These are phyloP conservation scores for Platycnemis pennipes DNA, from an alignment of 2,888 invertebrate genomes.

Conservation along the genomic window DNA sequence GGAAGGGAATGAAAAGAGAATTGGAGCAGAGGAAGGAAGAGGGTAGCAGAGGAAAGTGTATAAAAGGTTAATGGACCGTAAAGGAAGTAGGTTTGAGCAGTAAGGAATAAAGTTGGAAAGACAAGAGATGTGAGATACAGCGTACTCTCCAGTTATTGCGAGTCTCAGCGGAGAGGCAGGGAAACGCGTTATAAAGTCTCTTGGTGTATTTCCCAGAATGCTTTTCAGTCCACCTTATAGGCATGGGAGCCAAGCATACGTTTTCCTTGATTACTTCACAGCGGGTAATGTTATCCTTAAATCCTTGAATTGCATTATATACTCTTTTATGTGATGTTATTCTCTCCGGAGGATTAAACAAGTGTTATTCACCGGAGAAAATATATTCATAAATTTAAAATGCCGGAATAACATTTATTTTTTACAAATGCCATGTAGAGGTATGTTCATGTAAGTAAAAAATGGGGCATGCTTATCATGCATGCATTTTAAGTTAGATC, in stretches of 20 bases:
- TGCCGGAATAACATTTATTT: no score
- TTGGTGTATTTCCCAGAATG: background rate
- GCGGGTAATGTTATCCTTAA: no score
- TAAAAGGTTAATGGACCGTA: constrained; percentile 39
- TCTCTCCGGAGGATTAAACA: no score
- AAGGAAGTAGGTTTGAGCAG: constrained; percentile 32
- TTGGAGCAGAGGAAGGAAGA: background rate
- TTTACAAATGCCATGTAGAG: no score
- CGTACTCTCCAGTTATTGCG: constrained; percentile 12
- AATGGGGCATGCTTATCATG: no score
- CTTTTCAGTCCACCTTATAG: background rate
- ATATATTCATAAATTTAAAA: no score
- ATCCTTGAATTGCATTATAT: no score
- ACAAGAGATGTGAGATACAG: constrained; percentile 22
- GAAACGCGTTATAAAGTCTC: constrained; percentile 16
- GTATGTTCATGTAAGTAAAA: no score
- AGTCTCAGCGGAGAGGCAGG: background rate
- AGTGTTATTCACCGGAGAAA: no score
- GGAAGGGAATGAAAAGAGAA: background rate
- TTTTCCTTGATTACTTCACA: background rate
- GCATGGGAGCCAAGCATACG: background rate
- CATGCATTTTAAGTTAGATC: no score
- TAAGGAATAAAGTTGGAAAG: constrained; percentile 36
- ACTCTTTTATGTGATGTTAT: no score
- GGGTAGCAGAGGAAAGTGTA: background rate